phyloP scores from a whole-genome alignment of 2,797 vertebrate genomes.

The Gila robusta region DNA sequence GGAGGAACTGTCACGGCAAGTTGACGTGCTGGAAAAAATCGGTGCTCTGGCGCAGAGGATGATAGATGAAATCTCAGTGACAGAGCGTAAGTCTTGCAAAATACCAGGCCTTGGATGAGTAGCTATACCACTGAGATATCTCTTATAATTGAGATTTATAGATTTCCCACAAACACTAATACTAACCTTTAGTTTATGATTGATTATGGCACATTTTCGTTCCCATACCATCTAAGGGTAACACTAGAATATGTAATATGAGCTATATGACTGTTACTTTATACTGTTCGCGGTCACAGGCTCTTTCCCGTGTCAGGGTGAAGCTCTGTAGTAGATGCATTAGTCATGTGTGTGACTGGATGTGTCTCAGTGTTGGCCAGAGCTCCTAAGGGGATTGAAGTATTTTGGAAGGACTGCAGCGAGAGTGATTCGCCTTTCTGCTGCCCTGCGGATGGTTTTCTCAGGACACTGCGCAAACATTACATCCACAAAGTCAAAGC shows the following conservation, averaged over 20 bases:
- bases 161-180: conserved; percentile 7
- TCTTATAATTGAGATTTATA: conserved; percentile 2
- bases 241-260: neutral
- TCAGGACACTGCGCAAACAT: conserved; percentile 80
- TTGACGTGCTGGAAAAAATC: conserved; percentile 73
- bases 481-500: conserved; percentile 87
- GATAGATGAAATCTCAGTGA: conserved; percentile 65
- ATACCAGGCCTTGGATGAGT: neutral
- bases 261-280: neutral
- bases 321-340: conserved; percentile 1
- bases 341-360: conserved; percentile 12
- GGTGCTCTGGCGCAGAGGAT: conserved; percentile 73
- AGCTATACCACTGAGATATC: neutral
- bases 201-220: neutral
- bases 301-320: neutral
- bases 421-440: conserved; percentile 77
- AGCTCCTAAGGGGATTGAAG: conserved; percentile 80
- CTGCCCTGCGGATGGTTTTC: conserved; percentile 78
- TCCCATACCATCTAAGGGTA: neutral
- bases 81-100: conserved; percentile 69
- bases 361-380: conserved; percentile 82
- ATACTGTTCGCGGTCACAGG: neutral
- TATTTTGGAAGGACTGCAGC: conserved; percentile 88
- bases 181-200: neutral
- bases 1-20: conserved; percentile 75